Evolutionary conservation across 2,797 vertebrate genomes (phyloP).

Genomic region (Thaleichthys pacificus): DNA sequence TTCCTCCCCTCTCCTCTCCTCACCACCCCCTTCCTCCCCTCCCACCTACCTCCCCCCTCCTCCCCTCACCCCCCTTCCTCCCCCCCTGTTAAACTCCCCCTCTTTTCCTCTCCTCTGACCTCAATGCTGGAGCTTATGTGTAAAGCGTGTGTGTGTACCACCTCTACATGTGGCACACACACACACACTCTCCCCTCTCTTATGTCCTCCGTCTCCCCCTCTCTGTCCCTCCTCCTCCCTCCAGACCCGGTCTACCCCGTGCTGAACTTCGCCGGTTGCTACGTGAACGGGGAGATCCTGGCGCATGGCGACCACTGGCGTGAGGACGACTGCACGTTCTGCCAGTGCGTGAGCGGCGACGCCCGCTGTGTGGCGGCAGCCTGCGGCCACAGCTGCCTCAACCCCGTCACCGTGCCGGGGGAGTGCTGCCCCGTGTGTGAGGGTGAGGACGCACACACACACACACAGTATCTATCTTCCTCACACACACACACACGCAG

Average conservation of each 20-base stretch:
- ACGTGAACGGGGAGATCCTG: conserved; percentile 85
- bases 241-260: conserved; percentile 82
- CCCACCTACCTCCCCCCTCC: background rate
- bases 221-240: background rate
- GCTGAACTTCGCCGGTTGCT: conserved; percentile 85
- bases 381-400: conserved; percentile 85
- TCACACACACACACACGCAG: too few species aligned
- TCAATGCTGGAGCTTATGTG: background rate
- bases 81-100: background rate
- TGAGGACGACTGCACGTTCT: conserved; percentile 89
- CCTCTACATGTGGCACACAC: background rate
- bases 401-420: conserved; percentile 85
- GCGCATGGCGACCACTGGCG: conserved; percentile 89
- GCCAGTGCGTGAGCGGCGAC: conserved; percentile 86
- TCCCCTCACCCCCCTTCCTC: background rate
- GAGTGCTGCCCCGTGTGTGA: conserved; percentile 89
- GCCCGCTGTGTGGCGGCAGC: conserved; percentile 84
- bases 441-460: conserved; percentile 63
- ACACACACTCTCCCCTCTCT: background rate
- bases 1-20: background rate
- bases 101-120: background rate
- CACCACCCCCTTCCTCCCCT: background rate
- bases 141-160: too few species aligned
- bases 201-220: background rate
- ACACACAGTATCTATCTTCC: too few species aligned